Evolutionary conservation across 1,140 invertebrate genomes (phyloP).

Genomic region (Brachionus asplanchnoidis): DNA sequence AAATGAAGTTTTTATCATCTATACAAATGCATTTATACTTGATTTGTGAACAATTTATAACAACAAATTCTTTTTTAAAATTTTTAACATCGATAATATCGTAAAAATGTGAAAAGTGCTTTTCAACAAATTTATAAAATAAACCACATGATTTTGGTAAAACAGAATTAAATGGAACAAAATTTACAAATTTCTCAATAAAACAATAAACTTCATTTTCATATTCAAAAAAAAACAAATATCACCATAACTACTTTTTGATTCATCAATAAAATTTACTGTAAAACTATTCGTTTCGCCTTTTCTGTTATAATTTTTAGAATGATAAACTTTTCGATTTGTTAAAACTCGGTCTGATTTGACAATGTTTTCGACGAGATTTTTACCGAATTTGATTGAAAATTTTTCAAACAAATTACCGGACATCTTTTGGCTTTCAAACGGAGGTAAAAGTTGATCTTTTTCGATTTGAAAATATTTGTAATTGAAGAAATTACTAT

Average conservation of each 20-base stretch:
- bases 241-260: neutral
- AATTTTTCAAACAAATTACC: neutral
- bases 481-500: neutral
- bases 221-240: slow-evolving; percentile 10
- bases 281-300: neutral
- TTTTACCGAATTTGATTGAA: too few relatives aligned
- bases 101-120: too few relatives aligned
- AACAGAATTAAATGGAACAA: neutral
- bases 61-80: neutral
- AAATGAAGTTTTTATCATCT: neutral
- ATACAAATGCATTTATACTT: neutral
- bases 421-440: neutral
- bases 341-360: neutral
- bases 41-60: neutral
- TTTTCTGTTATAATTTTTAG: neutral
- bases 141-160: neutral
- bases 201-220: neutral
- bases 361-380: neutral
- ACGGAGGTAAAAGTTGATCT: neutral
- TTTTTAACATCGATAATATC: neutral
- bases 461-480: neutral
- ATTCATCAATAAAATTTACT: neutral
- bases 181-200: neutral
- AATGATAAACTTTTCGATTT: slow-evolving; percentile 8
- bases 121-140: neutral